These are phyloP conservation scores for Cosmia pyralina DNA, from an alignment of 2,888 invertebrate genomes.

Conservation along the genomic window DNA sequence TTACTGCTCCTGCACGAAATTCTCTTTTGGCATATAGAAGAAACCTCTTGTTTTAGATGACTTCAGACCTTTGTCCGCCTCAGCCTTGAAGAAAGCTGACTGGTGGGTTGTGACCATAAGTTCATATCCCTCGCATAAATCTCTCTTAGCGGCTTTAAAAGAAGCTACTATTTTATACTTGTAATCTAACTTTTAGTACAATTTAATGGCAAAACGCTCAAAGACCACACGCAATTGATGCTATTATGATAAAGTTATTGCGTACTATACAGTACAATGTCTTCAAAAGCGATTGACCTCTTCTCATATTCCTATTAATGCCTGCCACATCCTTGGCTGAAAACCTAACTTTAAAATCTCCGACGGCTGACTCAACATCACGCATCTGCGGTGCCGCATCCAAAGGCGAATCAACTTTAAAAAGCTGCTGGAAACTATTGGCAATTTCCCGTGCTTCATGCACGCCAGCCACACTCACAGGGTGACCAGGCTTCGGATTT, in stretches of 20 bases:
- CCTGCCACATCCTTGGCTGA: no score
- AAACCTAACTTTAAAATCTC: no score
- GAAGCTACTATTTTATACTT: constrained; percentile 1
- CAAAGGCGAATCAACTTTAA: no score
- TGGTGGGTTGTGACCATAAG: not conserved
- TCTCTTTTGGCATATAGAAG: not conserved
- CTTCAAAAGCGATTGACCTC: not conserved
- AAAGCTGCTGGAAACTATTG: no score
- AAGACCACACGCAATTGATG: constrained; percentile 50
- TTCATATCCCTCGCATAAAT: constrained; percentile 17
- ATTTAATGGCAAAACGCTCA: constrained; percentile 12
- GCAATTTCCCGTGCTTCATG: no score
- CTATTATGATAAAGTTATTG: constrained; percentile 26
- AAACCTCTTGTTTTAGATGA: not conserved
- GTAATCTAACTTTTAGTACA: constrained; percentile 6
- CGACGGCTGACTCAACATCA: no score
- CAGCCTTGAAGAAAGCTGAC: constrained; percentile 9
- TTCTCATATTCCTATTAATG: no score
- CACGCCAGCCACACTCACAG: no score
- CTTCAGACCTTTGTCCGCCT: not conserved
- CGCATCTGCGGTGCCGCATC: no score
- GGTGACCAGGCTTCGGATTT: no score
- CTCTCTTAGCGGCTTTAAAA: constrained; percentile 19
- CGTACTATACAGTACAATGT: not conserved
- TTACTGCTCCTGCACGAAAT: not conserved